Base-by-base conservation (phyloP, 2,797 vertebrate genomes). In the Falco biarmicus region DNA sequence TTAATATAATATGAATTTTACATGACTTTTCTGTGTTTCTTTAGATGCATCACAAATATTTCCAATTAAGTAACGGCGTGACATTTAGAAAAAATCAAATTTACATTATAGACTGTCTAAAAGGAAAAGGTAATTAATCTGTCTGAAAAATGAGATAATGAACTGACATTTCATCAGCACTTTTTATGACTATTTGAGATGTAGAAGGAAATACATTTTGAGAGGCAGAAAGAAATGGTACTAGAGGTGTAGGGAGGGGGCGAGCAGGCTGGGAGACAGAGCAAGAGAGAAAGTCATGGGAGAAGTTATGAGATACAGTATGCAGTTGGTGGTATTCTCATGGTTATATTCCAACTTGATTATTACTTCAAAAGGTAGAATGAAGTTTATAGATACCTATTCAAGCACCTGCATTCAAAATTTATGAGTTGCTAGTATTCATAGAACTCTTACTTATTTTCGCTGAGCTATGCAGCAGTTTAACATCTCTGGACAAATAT, bases 141-240 rank as follows among this genome's bases (percentile, higher is more conserved):
- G 16, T 50, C 43, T 91, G 17, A 59, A 68, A 92, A 87, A 28
- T 68, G 39, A 96, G 47, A 83, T 77, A 61, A 95, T 91, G 41
- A 61, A 64, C 47, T 93, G 79, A 69, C 41, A 83, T 95, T 95
- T 95, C 59, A 89, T 80, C 64, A 75, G 12, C 8, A 71, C 4
- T 48, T 91, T 92, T 87, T 53, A 92, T 93, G 25, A 94, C 91
- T 84, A 87, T 93, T 91, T 85, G 51, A 94, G 70, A 25, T 78
- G 20, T 6, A 87, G 66, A 41, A 88, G 21, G 57, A 75, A 60
- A 80, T n/a, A 51, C 9, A 59, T 79, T 88, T 71, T 75, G 25
- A 92, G 32, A 82, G 32, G 7, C 19, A 63, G 17, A 68, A 8
- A 82, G 13, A 91, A 80, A 5, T 43, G 9, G 82, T 83, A 80